Base-by-base conservation (phyloP, 2,888 invertebrate genomes). In the Willowsia nigromaculata region DNA sequence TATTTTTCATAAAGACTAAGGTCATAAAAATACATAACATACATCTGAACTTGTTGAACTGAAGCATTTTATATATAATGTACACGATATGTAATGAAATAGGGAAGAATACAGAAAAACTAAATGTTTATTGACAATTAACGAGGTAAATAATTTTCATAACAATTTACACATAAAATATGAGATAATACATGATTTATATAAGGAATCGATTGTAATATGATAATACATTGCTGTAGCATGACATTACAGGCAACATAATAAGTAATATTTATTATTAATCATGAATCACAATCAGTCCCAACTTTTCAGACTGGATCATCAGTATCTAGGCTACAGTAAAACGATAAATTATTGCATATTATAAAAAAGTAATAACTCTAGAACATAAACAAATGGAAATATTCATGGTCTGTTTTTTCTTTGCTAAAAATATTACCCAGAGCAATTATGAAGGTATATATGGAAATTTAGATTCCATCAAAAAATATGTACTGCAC, bases 241-340 rank as follows among this genome's bases (percentile, higher is more conserved):
- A 71, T 76, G 47, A 30, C 43, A 76, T 22, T 74, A 74, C 30
- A 50, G 9, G 71, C 25, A 71, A 40, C 40, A 43, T 40, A 71
- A 40, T 22, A 18, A 71, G 22, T 22, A 40, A 71, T 71, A 71
- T 22, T 25, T n/a, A 68, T 18, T 37, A 43, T 40, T 71, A 40
- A 71, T 71, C 76, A 76, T 27, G 76, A 76, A 76, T 76, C 76
- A 76, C 82, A 71, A 83, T 71, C 83, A 83, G 83, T 83, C 71
- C 53, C 83, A 83, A 83, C 83, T 33, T 71, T 68, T 83, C 53
- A 83, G 83, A 83, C 83, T 83, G 83, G 83, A 83, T 71, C 68
- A 71, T 83, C 83, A 83, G 83, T 83, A 83, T 83, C 80, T 80
- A 56, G 56, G 33, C 37, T 25, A 18, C 47, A 56, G 15, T 80